These are phyloP conservation scores for Plagodis pulveraria DNA, from an alignment of 2,888 invertebrate genomes.

Conservation along the genomic window DNA sequence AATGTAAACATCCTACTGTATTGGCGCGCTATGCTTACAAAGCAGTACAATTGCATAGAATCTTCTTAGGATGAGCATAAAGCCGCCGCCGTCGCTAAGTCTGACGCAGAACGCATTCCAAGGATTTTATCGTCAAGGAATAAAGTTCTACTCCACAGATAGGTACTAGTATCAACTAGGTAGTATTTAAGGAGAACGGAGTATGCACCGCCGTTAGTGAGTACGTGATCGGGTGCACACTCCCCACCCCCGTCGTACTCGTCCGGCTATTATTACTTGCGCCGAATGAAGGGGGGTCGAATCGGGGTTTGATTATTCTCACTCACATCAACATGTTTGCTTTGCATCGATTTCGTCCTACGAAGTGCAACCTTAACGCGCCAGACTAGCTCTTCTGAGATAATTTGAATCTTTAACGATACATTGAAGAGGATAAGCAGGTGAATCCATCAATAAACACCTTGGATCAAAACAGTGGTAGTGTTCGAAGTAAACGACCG, in stretches of 20 bases:
- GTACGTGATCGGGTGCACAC: slow-evolving; percentile 65
- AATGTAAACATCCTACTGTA: slow-evolving; percentile 30
- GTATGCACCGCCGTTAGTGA: slow-evolving; percentile 43
- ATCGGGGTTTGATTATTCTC: slow-evolving; percentile 77
- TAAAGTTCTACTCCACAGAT: slow-evolving; percentile 22
- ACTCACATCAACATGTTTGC: slow-evolving; percentile 80
- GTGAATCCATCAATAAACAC: slow-evolving; percentile 9
- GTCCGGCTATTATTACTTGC: slow-evolving; percentile 70
- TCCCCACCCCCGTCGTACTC: slow-evolving; percentile 50
- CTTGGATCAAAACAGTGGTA: slow-evolving; percentile 8
- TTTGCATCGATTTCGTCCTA: slow-evolving; percentile 73
- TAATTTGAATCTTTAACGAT: background rate
- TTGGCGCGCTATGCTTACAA: slow-evolving; percentile 14
- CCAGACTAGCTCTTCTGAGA: slow-evolving; percentile 6
- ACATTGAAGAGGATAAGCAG: background rate
- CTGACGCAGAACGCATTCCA: slow-evolving; percentile 28
- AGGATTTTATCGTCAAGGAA: slow-evolving; percentile 31
- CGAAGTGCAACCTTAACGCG: slow-evolving; percentile 23
- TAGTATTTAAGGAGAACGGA: slow-evolving; percentile 35
- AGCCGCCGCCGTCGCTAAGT: slow-evolving; percentile 31
- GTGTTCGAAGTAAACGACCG: slow-evolving; percentile 16
- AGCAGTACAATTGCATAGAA: slow-evolving; percentile 50
- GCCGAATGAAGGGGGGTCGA: slow-evolving; percentile 64
- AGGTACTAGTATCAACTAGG: slow-evolving; percentile 17
- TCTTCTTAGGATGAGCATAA: slow-evolving; percentile 40